Evolutionary conservation across 2,113 vertebrate genomes (phyloP).

Genomic region (Pao palembangensis): DNA sequence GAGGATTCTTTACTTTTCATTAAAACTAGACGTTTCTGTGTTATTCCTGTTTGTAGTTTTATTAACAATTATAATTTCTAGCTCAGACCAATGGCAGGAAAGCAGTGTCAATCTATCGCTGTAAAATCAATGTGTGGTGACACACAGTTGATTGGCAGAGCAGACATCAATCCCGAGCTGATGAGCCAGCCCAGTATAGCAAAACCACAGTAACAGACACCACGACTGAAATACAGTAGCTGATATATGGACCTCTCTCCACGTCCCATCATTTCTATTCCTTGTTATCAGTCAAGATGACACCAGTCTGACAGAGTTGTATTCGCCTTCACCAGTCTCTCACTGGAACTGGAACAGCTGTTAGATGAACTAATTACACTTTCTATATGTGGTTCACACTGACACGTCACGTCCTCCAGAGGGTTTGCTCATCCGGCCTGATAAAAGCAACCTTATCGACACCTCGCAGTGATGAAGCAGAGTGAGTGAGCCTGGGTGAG

Average conservation of each 20-base stretch:
- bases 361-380: slow-evolving; percentile 54
- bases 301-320: slow-evolving; percentile 34
- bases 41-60: not conserved
- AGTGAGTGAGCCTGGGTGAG: not conserved
- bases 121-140: slow-evolving; percentile 29
- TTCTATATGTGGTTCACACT: slow-evolving; percentile 28
- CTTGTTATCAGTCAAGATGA: slow-evolving; percentile 11
- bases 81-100: not conserved
- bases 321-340: slow-evolving; percentile 17
- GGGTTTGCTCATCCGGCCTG: not conserved
- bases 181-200: slow-evolving; percentile 11
- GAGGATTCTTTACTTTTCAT: not conserved
- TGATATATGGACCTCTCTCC: not conserved
- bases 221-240: too few relatives aligned
- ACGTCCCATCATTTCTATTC: slow-evolving; percentile 1
- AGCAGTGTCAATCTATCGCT: slow-evolving; percentile 2
- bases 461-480: not conserved
- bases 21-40: not conserved
- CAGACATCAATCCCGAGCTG: slow-evolving; percentile 10
- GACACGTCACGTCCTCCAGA: slow-evolving; percentile 23
- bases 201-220: not conserved
- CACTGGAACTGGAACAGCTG: slow-evolving; percentile 29
- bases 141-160: slow-evolving; percentile 5
- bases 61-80: not conserved
- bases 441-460: too few relatives aligned